Evolutionary conservation across 1,140 invertebrate genomes (phyloP).

Genomic region (Andrena cerasifolii): DNA sequence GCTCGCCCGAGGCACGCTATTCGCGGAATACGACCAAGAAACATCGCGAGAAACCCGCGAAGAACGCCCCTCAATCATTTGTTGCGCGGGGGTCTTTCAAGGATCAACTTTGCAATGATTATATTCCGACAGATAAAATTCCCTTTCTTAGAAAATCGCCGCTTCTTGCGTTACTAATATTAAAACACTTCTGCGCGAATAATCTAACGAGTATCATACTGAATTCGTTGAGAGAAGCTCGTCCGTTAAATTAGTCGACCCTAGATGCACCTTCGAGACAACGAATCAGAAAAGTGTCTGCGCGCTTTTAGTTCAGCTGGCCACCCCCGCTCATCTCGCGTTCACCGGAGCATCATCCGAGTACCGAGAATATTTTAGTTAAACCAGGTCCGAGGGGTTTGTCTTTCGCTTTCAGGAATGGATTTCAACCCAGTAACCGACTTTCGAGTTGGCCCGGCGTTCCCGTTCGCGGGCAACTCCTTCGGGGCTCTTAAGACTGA

Average conservation of each 20-base stretch:
- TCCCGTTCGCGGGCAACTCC: constrained; percentile 42
- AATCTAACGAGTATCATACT: too few relatives aligned
- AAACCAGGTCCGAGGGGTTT: constrained; percentile 30
- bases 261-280: too few relatives aligned
- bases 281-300: background rate
- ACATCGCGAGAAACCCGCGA: background rate
- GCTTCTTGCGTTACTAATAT: background rate
- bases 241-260: too few relatives aligned
- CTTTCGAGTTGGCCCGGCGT: constrained; percentile 47
- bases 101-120: background rate
- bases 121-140: background rate
- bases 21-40: background rate
- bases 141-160: background rate
- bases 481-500: constrained; percentile 49
- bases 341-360: background rate
- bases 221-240: too few relatives aligned
- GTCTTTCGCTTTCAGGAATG: constrained; percentile 47
- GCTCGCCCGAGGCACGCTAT: constrained; percentile 31
- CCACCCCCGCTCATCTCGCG: background rate
- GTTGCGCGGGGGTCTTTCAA: background rate
- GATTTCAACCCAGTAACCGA: constrained; percentile 65
- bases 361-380: constrained; percentile 13
- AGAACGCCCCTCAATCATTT: too few relatives aligned
- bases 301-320: background rate
- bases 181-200: too few relatives aligned